Evolutionary conservation across 2,888 invertebrate genomes (phyloP).

Genomic region (Congeria kusceri): DNA sequence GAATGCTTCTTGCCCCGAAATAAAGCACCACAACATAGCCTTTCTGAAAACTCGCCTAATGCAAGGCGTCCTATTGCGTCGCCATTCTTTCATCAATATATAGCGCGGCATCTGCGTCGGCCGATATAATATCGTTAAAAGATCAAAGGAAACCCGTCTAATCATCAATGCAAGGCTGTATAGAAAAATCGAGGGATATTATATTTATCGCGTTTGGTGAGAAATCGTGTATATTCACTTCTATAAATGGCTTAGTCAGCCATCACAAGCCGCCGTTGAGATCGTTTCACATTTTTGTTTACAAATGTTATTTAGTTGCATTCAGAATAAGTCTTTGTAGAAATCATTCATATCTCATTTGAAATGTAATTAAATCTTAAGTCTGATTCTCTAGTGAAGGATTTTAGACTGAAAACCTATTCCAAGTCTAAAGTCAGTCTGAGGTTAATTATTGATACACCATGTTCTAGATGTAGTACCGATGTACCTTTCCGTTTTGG

Average conservation of each 20-base stretch:
- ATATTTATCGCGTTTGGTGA: constrained; percentile 69
- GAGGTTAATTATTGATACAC: too few relatives aligned
- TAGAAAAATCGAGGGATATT: constrained; percentile 69
- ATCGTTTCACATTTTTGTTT: too few relatives aligned
- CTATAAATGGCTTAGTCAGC: constrained; percentile 33
- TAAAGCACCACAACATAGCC: constrained; percentile 46
- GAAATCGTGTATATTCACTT: constrained; percentile 57
- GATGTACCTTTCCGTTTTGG: too few relatives aligned
- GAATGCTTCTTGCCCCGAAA: constrained; percentile 32
- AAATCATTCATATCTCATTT: not conserved
- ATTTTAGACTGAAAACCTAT: too few relatives aligned
- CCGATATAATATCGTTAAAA: constrained; percentile 50
- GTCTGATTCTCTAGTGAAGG: too few relatives aligned
- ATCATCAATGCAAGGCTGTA: constrained; percentile 56
- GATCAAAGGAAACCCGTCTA: constrained; percentile 66
- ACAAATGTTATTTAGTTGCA: constrained; percentile 19
- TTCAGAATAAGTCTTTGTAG: constrained; percentile 2
- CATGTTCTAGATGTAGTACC: too few relatives aligned
- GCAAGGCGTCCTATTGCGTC: constrained; percentile 44
- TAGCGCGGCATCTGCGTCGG: constrained; percentile 59
- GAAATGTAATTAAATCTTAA: too few relatives aligned
- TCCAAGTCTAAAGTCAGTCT: too few relatives aligned
- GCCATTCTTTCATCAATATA: constrained; percentile 51
- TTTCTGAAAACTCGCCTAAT: constrained; percentile 31
- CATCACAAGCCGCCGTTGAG: too few relatives aligned